Evolutionary conservation across 1,140 invertebrate species (phyloP), one percentile per base, ranked within the genome.

Genomic region (Himalopsyche phryganea): DNA sequence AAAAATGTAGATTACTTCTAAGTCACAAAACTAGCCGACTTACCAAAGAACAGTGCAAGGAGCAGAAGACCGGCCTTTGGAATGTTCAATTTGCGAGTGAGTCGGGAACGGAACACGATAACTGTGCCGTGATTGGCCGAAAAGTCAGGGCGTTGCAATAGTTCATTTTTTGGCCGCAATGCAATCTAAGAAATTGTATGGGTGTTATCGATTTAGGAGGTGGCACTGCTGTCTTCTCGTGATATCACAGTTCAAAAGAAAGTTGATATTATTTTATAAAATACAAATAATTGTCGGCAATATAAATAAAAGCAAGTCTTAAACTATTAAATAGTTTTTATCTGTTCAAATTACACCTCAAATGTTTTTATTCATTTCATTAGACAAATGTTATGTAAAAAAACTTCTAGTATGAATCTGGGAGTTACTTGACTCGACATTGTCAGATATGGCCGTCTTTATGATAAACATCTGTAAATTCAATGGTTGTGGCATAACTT

Each of bases 391-490:
- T 53, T 55, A 55, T 41, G 52, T 55, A 55, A 55, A 55, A 47
- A 40, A 18, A 18, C 10, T 23, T n/a, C 15, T 32, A 35, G 4
- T 49, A 51, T 55, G 36, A 49, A 19, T 9, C 35, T 32, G 33
- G 44, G 13, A 56, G 42, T 50, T 46, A 35, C 35, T 51, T 57
- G 49, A 50, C 28, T 58, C 38, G 45, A 50, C 38, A 40, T 46
- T 40, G 38, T 51, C 36, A 67, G 79, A 78, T 75, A 91, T 91
- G 89, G 89, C 89, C 74, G 88, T 90, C 77, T 91, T 91, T 81
- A 83, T 90, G 79, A 79, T 90, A 72, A 91, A 92, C 80, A 84
- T 86, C 75, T 91, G 89, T 81, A 91, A 89, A 84, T 92, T 88
- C 77, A 86, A 87, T 81, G 85, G 85, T 74, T 92, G 89, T 81